Evolutionary conservation across 2,797 vertebrate genomes (phyloP), one percentile per base, ranked within the genome.

Genomic region (Galago senegalensis): DNA sequence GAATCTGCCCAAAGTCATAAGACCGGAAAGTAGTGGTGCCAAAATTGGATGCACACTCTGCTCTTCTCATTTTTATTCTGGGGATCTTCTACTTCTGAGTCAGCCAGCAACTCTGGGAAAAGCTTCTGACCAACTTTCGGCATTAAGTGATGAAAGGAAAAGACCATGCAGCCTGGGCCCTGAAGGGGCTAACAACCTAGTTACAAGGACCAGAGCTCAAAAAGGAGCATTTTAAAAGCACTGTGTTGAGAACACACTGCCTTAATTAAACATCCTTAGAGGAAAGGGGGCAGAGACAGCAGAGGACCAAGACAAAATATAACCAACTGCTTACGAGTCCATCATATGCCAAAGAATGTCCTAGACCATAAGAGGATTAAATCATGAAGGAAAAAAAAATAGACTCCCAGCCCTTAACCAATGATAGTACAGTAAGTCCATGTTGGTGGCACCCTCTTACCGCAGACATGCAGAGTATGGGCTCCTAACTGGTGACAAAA

Each of bases 21-120:
- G 94, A 92, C 67, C 6, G 5, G 76, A 65, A 81, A 83, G 34
- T 1, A 11, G 23, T 65, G 21, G 1, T 20, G 89, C 83, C 88
- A 87, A 93, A 63, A 65, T 49, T 76, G 80, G 70, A n/a, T 1
- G 2, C 87, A 18, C 1, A 16, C 11, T 87, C 89, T 3, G 46
- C 16, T 43, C 40, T 60, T 91, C 94, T 97, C 21, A 97, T 97
- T 95, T 87, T 94, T 89, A 97, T 97, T 97, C 97, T 46, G 67
- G 37, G 18, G 70, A 58, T 61, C 89, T 75, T 84, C 94, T 27
- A 56, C 87, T 89, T 94, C 79, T 31, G 29, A 58, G 65, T 63
- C 67, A 94, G 95, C 96, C 94, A 93, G 84, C 80, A 91, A 60
- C 76, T 91, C 87, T 76, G 94, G 91, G 87, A 58, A 97, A 87